Evolutionary conservation across 2,888 invertebrate species (phyloP), one percentile per base, ranked within the genome.

Genomic region (Deilephila elpenor): DNA sequence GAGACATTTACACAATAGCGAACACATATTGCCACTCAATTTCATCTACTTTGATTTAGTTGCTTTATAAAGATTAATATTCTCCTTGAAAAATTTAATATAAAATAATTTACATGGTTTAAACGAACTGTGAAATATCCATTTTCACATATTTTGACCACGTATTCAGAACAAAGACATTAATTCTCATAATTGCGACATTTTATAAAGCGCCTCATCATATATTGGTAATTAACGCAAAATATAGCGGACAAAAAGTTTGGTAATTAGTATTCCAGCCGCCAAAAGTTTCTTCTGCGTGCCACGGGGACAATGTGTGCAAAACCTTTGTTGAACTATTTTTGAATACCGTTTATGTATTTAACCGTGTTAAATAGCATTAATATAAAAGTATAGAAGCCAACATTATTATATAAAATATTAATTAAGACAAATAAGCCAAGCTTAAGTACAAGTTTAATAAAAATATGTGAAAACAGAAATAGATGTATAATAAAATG

Each of bases 231-330:
- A 67, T 67, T 67, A 67, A 67, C 59, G 71, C 60, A 71, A 71
- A 59, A 71, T 84, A 79, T 78, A 79, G 81, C 80, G 80, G 84
- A 86, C 89, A 87, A 86, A 87, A 89, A 89, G 88, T 89, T 86
- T 78, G 83, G 87, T 88, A 89, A 90, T 90, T 89, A 90, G 88
- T 84, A 84, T 82, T 86, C 81, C 82, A 82, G 80, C 77, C 75
- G 79, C 78, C 80, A 75, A 83, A 87, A 89, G 81, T 88, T 87
- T 77, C 75, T 76, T 80, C 78, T 78, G 78, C 75, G 79, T 82
- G 77, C 77, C 75, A 51, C 75, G 79, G 82, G 79, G 77, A 61
- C 71, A 76, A 78, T 62, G 78, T 59, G 71, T 73, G 75, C 74
- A 37, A 60, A 71, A 71, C 34, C 59, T 14, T 71, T 71, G 25